Base-by-base conservation (phyloP, 2,113 vertebrate genomes). In the Xiphorhynchus elegans region DNA sequence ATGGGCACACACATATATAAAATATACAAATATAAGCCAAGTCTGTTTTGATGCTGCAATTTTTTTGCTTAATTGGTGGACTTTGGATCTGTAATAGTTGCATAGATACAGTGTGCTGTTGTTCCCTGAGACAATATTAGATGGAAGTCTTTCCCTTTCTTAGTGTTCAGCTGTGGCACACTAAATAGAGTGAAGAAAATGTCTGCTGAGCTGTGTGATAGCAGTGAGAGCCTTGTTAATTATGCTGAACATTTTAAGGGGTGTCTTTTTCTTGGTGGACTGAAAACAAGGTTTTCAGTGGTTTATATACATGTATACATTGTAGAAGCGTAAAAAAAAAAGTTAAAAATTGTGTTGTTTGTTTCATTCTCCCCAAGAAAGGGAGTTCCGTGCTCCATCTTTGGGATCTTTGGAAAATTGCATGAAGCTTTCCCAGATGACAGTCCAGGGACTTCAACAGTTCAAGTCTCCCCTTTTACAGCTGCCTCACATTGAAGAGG, bases 351-450 rank as follows among this genome's bases (percentile, higher is more conserved):
- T 15, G 37, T 85, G 29, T 89, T 3, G 3, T 97, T 79, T 94
- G 80, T 93, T 91, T 95, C 75, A 15, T 98, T 98, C 91, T 98
- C 97, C 97, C 87, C 97, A 98, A 98, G 98, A 98, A 98, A 98
- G 98, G 97, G 98, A 98, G 96, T 99, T 99, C 93, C 99, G 99
- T 85, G 99, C 99, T 96, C 99, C 99, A 96, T 99, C 99, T 70
- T 98, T 99, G 97, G 98, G 98, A 56, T 99, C 99, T 79, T 98
- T 99, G 95, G 99, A 99, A 98, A 99, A 99, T 95, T 99, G 99
- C 90, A 99, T 99, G 99, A 99, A 99, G 97, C 98, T 99, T 96
- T 99, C 98, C 67, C 99, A 99, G 97, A 99, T 99, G 99, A 98
- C 98, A 44, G 99, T 99, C 55, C 99, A 99, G 94, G 99, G 99